Evolutionary conservation across 2,797 vertebrate genomes (phyloP).

Genomic region (Chelonia mydas): DNA sequence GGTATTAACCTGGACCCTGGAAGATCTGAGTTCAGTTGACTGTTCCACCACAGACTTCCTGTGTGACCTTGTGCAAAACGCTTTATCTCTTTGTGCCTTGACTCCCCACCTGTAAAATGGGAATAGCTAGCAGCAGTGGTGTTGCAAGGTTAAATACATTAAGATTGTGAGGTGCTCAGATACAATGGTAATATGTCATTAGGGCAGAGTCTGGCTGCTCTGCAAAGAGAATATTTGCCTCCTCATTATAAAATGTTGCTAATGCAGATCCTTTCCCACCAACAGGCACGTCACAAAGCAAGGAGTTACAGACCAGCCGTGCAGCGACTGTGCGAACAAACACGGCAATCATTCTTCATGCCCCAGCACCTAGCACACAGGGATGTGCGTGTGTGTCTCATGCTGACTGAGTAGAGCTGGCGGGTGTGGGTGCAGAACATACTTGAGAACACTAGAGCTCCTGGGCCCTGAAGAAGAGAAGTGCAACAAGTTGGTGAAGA

Average conservation of each 20-base stretch:
- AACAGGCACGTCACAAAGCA: neutral
- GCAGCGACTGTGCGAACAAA: neutral
- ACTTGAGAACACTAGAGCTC: neutral
- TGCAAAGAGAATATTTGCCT: neutral
- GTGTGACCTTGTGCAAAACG: fast-evolving
- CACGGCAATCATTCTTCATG: neutral
- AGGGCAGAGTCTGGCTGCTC: neutral
- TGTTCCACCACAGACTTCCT: neutral
- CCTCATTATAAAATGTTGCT: neutral
- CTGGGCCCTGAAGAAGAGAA: neutral
- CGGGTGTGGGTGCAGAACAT: neutral
- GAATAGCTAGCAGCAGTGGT: neutral
- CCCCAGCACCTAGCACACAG: neutral
- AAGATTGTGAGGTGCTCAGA: too few relatives aligned
- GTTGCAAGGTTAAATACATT: neutral
- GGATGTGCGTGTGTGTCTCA: neutral
- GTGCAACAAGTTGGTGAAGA: neutral
- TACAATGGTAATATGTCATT: neutral
- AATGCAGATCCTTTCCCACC: neutral
- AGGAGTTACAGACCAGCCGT: neutral
- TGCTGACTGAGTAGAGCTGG: neutral
- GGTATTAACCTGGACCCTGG: neutral
- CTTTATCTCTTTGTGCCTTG: neutral
- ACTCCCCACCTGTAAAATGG: neutral
- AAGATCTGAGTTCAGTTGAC: neutral